phyloP scores from a whole-genome alignment of 2,888 invertebrate species.

The Eupithecia dodoneata region DNA sequence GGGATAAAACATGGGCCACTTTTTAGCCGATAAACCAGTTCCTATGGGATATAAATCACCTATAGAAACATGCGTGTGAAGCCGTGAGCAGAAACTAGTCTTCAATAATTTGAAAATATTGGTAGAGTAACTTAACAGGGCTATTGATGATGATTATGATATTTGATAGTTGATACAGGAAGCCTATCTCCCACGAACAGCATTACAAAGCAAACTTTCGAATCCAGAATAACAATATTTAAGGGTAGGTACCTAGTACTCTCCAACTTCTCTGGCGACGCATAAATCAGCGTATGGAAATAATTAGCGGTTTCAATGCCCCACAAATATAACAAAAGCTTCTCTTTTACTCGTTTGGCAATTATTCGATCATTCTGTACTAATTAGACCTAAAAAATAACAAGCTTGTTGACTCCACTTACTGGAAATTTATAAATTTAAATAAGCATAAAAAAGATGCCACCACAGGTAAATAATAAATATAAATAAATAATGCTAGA shows the following conservation, averaged over 20 bases:
- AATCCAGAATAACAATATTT: neutral
- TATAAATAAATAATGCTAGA: too few species aligned
- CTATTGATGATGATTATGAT: neutral
- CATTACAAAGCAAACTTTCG: constrained; percentile 27
- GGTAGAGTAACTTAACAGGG: too few species aligned
- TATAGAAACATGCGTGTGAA: too few species aligned
- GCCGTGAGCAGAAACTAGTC: too few species aligned
- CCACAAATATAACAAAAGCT: constrained; percentile 13
- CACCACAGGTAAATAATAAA: too few species aligned
- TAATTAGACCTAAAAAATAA: neutral
- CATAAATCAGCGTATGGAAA: constrained; percentile 34
- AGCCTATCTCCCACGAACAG: constrained; percentile 15
- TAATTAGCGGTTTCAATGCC: constrained; percentile 14
- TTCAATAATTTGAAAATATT: too few species aligned
- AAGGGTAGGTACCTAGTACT: constrained; percentile 30
- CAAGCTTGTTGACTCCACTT: neutral
- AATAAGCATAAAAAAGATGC: too few species aligned
- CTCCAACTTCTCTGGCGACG: constrained; percentile 24
- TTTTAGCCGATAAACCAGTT: too few species aligned
- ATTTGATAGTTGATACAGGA: neutral
- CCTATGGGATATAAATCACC: too few species aligned
- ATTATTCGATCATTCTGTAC: neutral
- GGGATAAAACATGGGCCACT: too few species aligned
- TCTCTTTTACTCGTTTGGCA: neutral
- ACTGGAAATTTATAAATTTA: too few species aligned